Evolutionary conservation across 2,888 invertebrate species (phyloP).

Genomic region (Apodemia mormo): DNA sequence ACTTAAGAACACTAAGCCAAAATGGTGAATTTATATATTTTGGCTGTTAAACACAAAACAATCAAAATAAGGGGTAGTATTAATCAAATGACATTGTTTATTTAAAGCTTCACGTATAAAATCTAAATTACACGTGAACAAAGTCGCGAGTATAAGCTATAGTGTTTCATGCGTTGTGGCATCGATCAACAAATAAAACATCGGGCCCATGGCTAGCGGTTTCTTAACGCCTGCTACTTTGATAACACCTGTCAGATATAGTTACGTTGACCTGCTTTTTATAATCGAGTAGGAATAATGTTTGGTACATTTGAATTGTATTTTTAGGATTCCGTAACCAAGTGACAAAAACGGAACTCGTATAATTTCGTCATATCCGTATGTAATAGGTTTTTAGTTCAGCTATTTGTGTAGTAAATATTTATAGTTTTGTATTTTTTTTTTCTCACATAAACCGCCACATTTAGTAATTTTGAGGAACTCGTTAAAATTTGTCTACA

Average conservation of each 20-base stretch:
- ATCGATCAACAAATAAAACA: background rate
- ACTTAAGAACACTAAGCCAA: too few relatives aligned
- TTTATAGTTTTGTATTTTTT: too few relatives aligned
- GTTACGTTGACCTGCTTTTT: slow-evolving; percentile 9
- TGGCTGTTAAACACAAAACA: too few relatives aligned
- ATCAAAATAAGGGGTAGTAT: too few relatives aligned
- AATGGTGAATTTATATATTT: too few relatives aligned
- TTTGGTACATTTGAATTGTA: background rate
- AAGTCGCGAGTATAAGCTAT: background rate
- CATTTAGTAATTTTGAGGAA: too few relatives aligned
- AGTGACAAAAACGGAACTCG: background rate
- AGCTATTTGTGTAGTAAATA: too few relatives aligned
- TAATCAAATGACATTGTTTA: too few relatives aligned
- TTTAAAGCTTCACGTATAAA: too few relatives aligned
- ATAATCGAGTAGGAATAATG: background rate
- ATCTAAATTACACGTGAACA: too few relatives aligned
- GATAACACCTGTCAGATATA: slow-evolving; percentile 11
- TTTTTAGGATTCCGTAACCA: background rate
- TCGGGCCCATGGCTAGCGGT: slow-evolving; percentile 10
- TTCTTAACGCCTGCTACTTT: slow-evolving; percentile 2
- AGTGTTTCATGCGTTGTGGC: background rate
- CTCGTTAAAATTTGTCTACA: too few relatives aligned
- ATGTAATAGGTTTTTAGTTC: background rate
- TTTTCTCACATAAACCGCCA: too few relatives aligned
- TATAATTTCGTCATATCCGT: slow-evolving; percentile 3